Evolutionary conservation across 1,140 invertebrate species (phyloP).

Genomic region (Papilio polyxenes): DNA sequence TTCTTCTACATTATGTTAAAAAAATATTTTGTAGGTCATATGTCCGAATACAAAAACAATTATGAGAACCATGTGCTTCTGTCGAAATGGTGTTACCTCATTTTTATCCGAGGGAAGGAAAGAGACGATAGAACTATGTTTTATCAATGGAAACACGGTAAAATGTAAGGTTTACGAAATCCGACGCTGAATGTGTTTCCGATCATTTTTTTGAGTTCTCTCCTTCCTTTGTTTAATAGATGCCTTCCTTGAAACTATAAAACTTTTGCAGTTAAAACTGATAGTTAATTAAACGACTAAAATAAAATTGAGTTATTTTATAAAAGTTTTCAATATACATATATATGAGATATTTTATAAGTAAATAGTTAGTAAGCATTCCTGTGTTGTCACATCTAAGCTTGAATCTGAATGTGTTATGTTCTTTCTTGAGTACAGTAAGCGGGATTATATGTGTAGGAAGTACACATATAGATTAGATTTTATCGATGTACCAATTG

Average conservation of each 20-base stretch:
- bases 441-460: slow-evolving; percentile 10
- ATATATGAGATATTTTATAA: no score
- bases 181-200: slow-evolving; percentile 15
- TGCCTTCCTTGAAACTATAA: not conserved
- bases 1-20: slow-evolving; percentile 51
- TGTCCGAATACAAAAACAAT: slow-evolving; percentile 44
- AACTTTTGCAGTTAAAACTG: not conserved
- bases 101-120: not conserved
- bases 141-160: not conserved
- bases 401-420: slow-evolving; percentile 19
- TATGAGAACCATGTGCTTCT: slow-evolving; percentile 5
- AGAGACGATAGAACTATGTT: not conserved
- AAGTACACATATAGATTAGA: not conserved
- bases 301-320: not conserved
- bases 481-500: slow-evolving; percentile 15
- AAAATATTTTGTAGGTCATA: slow-evolving; percentile 47
- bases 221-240: slow-evolving; percentile 5
- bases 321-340: not conserved
- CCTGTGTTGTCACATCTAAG: not conserved
- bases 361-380: not conserved
- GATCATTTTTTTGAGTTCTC: slow-evolving; percentile 10
- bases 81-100: not conserved
- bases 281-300: not conserved
- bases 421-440: not conserved
- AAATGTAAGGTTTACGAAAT: slow-evolving; percentile 29